phyloP scores from a whole-genome alignment of 2,113 vertebrate genomes.

The Oreocharis arfaki region DNA sequence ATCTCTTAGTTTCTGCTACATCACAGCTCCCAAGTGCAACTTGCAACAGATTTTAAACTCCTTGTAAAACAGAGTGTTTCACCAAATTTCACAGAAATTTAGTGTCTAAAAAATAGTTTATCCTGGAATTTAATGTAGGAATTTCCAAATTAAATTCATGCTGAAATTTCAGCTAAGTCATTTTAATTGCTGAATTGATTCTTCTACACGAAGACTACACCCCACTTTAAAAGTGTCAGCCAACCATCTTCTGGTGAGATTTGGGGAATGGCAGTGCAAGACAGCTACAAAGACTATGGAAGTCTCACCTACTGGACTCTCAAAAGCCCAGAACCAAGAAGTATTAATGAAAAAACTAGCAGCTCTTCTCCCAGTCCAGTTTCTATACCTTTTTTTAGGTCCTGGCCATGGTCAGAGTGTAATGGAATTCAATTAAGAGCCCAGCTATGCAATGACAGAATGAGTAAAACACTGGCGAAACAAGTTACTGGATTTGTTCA shows the following conservation, averaged over 20 bases:
- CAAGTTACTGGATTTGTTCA: background rate
- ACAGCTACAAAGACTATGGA: background rate
- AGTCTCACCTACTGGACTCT: background rate
- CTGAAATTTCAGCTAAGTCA: background rate
- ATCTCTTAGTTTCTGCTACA: background rate
- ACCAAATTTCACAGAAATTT: background rate
- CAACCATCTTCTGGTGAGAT: background rate
- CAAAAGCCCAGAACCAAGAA: background rate
- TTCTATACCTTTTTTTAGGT: background rate
- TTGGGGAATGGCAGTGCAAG: background rate
- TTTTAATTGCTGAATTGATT: background rate
- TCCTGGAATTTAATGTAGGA: background rate
- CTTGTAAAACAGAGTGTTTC: background rate
- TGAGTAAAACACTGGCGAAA: background rate
- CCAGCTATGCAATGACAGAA: background rate
- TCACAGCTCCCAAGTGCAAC: background rate
- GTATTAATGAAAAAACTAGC: background rate
- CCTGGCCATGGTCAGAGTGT: background rate
- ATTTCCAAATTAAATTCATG: background rate
- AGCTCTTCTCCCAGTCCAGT: background rate
- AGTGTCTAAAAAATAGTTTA: background rate
- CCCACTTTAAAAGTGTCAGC: background rate
- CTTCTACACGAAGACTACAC: background rate
- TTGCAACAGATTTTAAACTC: background rate
- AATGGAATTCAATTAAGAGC: background rate